phyloP scores from a whole-genome alignment of 2,113 vertebrate species.

The Smithornis capensis region DNA sequence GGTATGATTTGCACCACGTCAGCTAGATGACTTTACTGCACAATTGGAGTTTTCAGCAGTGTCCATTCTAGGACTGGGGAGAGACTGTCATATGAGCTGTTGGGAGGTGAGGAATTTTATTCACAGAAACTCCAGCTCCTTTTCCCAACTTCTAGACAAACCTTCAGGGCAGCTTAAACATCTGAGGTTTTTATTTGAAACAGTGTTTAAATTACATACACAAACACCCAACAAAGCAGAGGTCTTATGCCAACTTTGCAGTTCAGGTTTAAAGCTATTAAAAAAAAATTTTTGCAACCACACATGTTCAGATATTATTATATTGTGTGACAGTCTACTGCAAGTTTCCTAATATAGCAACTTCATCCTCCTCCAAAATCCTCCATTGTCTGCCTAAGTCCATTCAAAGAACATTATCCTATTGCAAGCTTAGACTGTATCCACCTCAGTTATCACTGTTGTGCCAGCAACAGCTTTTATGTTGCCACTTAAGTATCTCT shows the following conservation, averaged over 20 bases:
- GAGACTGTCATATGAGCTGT: not conserved
- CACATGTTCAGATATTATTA: not conserved
- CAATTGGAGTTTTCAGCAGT: not conserved
- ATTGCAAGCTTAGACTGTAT: not conserved
- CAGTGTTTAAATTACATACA: not conserved
- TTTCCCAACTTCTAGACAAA: not conserved
- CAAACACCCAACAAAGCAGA: not conserved
- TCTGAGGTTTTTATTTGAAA: not conserved
- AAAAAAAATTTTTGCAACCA: not conserved
- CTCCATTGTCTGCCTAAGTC: constrained; percentile 39
- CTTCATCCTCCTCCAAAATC: constrained; percentile 23
- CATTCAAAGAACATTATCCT: constrained; percentile 40
- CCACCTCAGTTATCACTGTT: not conserved
- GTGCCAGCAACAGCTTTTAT: not conserved
- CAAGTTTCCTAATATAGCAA: constrained; percentile 28
- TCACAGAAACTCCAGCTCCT: not conserved
- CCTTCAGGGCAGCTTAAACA: not conserved
- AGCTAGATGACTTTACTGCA: not conserved
- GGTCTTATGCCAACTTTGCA: not conserved
- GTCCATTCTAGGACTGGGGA: not conserved
- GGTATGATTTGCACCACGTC: fast-evolving
- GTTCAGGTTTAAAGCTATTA: not conserved
- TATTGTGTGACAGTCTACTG: not conserved
- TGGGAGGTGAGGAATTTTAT: not conserved
- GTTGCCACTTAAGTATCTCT: not conserved